A percentile compares a stretch with the other conserved stretches of the same genome.
Evolutionary conservation across 2,888 invertebrate species (phyloP).

Genomic region (Epirrhoe tristata): DNA sequence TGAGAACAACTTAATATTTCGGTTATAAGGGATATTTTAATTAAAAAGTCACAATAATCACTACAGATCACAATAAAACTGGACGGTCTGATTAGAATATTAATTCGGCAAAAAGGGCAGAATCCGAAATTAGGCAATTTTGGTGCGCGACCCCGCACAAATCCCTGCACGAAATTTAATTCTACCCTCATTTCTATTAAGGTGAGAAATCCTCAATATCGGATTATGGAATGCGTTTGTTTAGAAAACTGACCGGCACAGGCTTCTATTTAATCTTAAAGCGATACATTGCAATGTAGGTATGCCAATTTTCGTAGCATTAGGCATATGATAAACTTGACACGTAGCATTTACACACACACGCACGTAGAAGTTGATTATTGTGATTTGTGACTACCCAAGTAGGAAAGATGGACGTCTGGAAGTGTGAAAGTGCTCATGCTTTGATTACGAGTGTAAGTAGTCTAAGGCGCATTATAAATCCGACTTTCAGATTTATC

Average conservation of each 20-base stretch:
- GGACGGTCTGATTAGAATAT: constrained; percentile 58
- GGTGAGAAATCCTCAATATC: constrained; percentile 48
- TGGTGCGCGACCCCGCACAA: constrained; percentile 39
- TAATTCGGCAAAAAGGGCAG: constrained; percentile 55
- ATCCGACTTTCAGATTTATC: no score
- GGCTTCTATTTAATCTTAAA: neutral
- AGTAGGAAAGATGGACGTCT: no score
- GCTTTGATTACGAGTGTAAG: no score
- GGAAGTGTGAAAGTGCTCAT: no score
- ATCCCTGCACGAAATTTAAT: constrained; percentile 44
- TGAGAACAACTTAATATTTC: neutral
- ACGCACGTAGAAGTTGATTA: no score
- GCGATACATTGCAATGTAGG: neutral
- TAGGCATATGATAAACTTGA: neutral
- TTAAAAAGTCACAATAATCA: constrained; percentile 40
- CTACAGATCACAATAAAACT: constrained; percentile 41
- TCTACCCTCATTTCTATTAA: constrained; percentile 52
- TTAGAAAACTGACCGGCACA: constrained; percentile 10
- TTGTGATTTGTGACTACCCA: no score
- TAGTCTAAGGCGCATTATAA: no score
- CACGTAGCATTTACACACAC: no score
- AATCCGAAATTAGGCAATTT: constrained; percentile 56
- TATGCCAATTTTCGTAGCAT: neutral
- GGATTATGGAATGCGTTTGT: constrained; percentile 40
- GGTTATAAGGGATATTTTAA: constrained; percentile 23